Conservation (phyloP, 2,888 invertebrate genomes). For the Noctua janthina region DNA sequence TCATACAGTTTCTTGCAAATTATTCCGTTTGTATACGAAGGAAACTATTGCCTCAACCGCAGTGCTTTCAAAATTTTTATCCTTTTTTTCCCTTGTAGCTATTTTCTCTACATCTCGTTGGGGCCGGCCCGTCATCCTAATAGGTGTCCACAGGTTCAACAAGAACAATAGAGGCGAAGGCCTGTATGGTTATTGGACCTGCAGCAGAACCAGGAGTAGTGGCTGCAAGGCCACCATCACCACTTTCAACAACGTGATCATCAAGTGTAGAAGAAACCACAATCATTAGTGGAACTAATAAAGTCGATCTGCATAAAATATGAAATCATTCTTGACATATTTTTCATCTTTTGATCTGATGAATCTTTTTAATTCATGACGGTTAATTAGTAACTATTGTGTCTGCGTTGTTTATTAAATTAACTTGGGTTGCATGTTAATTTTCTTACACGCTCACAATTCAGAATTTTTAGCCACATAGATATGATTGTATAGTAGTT, state of each 20-base stretch:
- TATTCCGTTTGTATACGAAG: background rate
- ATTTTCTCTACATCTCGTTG: constrained; percentile 52
- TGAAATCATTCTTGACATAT: background rate
- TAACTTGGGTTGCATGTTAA: too few relatives aligned
- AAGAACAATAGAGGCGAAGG: constrained; percentile 50
- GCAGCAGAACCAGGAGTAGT: constrained; percentile 49
- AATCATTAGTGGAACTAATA: constrained; percentile 49
- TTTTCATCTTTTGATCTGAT: too few relatives aligned
- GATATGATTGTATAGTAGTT: too few relatives aligned
- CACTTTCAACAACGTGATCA: constrained; percentile 53
- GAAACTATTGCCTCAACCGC: too few relatives aligned
- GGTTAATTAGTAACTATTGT: background rate
- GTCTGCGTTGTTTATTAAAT: background rate
- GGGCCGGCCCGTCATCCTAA: constrained; percentile 53
- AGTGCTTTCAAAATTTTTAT: too few relatives aligned
- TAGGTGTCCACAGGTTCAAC: constrained; percentile 66
- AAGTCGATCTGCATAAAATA: background rate
- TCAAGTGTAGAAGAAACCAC: constrained; percentile 40
- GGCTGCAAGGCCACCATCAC: constrained; percentile 56
- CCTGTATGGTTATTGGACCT: constrained; percentile 43
- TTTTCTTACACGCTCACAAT: too few relatives aligned
- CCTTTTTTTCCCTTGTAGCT: constrained; percentile 34
- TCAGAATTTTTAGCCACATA: too few relatives aligned
- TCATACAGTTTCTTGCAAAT: too few relatives aligned
- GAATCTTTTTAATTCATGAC: background rate